Evolutionary conservation across 2,888 invertebrate genomes (phyloP).

Genomic region (Cantharis lateralis): DNA sequence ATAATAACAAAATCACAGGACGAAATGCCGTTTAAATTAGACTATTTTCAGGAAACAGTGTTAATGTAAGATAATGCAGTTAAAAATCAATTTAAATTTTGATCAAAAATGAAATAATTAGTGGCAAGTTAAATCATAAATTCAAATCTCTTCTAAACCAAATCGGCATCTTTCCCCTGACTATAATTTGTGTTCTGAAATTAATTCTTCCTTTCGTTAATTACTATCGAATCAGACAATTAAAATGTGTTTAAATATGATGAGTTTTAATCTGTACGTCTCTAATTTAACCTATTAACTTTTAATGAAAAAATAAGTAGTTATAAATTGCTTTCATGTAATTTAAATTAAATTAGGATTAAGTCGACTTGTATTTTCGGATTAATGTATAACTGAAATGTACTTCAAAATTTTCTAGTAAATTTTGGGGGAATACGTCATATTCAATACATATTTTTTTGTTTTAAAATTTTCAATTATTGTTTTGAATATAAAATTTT

Average conservation of each 20-base stretch:
- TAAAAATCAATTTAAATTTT: not conserved
- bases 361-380: too few relatives aligned
- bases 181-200: conserved; percentile 2
- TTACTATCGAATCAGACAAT: not conserved
- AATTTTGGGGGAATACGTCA: too few relatives aligned
- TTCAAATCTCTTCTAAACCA: not conserved
- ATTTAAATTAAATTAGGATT: not conserved
- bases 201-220: conserved; percentile 12
- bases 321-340: not conserved
- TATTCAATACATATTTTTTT: too few relatives aligned
- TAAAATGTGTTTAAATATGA: not conserved
- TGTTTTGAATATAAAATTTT: too few relatives aligned
- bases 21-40: not conserved
- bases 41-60: not conserved
- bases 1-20: not conserved
- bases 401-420: too few relatives aligned
- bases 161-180: not conserved
- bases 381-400: too few relatives aligned
- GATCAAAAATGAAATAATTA: conserved; percentile 6
- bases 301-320: not conserved
- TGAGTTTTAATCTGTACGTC: not conserved
- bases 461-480: too few relatives aligned
- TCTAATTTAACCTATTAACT: not conserved
- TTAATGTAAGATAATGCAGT: not conserved
- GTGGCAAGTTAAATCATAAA: not conserved